Evolutionary conservation across 35 echinoderm and acorn worm species (phyloP), one percentile per base, ranked within the genome.

Genomic region (Heliocidaris tuberculata): DNA sequence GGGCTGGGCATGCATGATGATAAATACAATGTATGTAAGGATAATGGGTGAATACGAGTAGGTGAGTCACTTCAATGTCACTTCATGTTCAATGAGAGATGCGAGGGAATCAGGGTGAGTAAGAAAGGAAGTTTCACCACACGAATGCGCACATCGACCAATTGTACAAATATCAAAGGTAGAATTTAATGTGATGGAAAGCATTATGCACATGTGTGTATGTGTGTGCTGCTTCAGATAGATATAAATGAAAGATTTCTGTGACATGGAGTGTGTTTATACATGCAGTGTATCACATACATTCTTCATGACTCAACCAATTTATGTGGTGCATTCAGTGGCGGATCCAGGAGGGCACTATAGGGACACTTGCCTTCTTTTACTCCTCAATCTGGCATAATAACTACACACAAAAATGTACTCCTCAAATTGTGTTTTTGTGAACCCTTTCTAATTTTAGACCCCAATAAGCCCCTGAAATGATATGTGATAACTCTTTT

Each of bases 141-240:
- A 78, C 21, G 65, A 27, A 78, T 21, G 65, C 65, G 7, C 65
- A 24, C 65, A n/a, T 24, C 65, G 27, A 27, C 65, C 65, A 78
- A 27, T 78, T 78, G 27, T 78, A 78, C 65, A 78, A 78, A 78
- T 78, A 78, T 78, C 65, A 78, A n/a, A 78, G 65, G 65, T 78
- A 78, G 27, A 24, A 78, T n/a, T 78, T n/a, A 78, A 21, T n/a
- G 65, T n/a, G 19, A 78, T 78, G 65, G 65, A 27, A 27, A 78
- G 65, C 4, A 78, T 78, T 78, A 6, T 78, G 65, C 27, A 42
- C 3, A 4, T 27, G 27, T 78, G 65, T n/a, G 65, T 78, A 42
- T 42, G 21, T 27, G 27, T 78, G 65, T n/a, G 65, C 65, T 4
- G 65, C 35, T 42, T n/a, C 65, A 56, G 52, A 56, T 13, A 12